Evolutionary conservation across 2,113 vertebrate species (phyloP).

Genomic region (Lagopus leucura): DNA sequence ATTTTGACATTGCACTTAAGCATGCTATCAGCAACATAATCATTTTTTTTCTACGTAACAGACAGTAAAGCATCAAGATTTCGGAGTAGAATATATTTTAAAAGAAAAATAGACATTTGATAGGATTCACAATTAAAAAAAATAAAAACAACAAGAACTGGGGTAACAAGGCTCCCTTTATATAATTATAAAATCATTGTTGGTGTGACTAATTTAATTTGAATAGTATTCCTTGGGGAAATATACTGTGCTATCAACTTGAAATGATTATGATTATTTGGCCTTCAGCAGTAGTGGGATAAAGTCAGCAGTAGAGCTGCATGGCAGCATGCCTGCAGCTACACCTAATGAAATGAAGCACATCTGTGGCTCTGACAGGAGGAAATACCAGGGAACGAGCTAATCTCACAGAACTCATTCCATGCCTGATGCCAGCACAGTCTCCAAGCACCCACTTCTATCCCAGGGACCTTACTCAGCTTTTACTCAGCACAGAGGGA

Average conservation of each 20-base stretch:
- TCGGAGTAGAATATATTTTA: background rate
- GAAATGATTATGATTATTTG: constrained; percentile 76
- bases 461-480: constrained; percentile 8
- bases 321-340: constrained; percentile 63
- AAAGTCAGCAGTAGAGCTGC: constrained; percentile 55
- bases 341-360: constrained; percentile 72
- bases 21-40: background rate
- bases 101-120: constrained; percentile 1
- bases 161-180: constrained; percentile 43
- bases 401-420: constrained; percentile 12
- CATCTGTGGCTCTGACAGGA: constrained; percentile 69
- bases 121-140: background rate
- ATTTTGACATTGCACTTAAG: constrained; percentile 7
- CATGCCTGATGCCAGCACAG: background rate
- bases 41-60: background rate
- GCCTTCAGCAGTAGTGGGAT: constrained; percentile 67
- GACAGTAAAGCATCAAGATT: background rate
- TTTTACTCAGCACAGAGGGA: background rate
- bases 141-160: background rate
- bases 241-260: constrained; percentile 68
- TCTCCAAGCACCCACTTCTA: background rate
- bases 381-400: constrained; percentile 24
- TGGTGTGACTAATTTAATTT: constrained; percentile 73
- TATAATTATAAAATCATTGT: constrained; percentile 69
- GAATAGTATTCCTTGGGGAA: constrained; percentile 64